These are phyloP conservation scores for Lycaena phlaeas DNA, from an alignment of 2,888 invertebrate genomes.

Conservation along the genomic window DNA sequence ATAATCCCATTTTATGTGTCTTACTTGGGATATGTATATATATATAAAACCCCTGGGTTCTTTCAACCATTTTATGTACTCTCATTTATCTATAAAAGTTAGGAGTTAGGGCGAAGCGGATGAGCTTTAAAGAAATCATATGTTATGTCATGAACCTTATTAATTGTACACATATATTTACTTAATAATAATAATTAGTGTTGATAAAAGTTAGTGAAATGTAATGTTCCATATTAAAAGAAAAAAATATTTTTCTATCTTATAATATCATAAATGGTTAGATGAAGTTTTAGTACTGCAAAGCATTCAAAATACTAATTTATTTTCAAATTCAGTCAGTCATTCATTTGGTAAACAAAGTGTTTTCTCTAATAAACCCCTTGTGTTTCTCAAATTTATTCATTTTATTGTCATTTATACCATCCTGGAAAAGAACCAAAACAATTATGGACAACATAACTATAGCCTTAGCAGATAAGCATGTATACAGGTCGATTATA, in stretches of 20 bases:
- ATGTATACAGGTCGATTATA: neutral
- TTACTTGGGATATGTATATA: neutral
- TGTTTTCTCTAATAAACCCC: neutral
- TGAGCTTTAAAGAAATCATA: slow-evolving; percentile 40
- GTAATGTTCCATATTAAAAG: slow-evolving; percentile 13
- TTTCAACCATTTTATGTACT: neutral
- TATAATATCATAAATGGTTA: slow-evolving; percentile 2
- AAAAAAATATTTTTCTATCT: slow-evolving; percentile 1
- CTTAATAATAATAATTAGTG: slow-evolving; percentile 3
- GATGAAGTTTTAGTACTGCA: slow-evolving; percentile 20
- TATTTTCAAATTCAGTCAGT: slow-evolving; percentile 15
- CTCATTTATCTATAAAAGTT: slow-evolving; percentile 33
- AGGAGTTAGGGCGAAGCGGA: slow-evolving; percentile 71
- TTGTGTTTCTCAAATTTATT: slow-evolving; percentile 1
- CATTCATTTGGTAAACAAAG: slow-evolving; percentile 16
- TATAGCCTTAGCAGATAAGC: neutral
- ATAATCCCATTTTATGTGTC: neutral
- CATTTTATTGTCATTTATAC: slow-evolving; percentile 42
- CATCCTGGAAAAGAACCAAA: slow-evolving; percentile 53
- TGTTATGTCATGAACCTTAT: slow-evolving; percentile 17
- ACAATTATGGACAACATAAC: slow-evolving; percentile 18
- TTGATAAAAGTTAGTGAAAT: slow-evolving; percentile 20
- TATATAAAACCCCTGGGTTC: neutral
- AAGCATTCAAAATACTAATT: slow-evolving; percentile 15
- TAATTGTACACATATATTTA: neutral